phyloP scores from a whole-genome alignment of 2,888 invertebrate species.

The Muscina levida region DNA sequence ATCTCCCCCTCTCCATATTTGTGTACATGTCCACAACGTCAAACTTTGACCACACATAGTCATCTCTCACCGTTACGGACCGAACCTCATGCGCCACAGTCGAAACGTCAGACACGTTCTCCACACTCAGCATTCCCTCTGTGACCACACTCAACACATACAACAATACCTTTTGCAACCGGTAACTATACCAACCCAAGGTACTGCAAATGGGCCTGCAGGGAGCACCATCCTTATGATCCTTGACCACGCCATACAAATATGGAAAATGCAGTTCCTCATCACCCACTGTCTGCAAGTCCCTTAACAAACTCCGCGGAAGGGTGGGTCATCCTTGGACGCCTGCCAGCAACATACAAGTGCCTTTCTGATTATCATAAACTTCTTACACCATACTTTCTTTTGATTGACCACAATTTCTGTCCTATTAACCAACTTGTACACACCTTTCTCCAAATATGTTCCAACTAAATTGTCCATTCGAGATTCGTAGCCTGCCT shows the following conservation, averaged over 20 bases:
- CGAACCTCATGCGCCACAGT: neutral
- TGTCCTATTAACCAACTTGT: neutral
- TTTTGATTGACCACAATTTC: neutral
- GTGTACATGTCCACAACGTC: conserved; percentile 7
- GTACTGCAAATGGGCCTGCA: neutral
- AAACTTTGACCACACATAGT: neutral
- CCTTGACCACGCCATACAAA: no score
- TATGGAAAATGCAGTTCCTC: no score
- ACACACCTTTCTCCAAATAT: neutral
- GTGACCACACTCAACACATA: neutral
- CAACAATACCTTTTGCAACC: neutral
- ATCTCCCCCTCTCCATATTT: neutral
- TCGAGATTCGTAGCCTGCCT: neutral
- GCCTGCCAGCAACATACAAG: neutral
- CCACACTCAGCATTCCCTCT: neutral
- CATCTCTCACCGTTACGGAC: neutral
- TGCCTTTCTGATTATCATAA: neutral
- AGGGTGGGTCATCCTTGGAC: neutral
- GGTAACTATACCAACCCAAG: conserved; percentile 9
- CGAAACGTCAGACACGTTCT: neutral
- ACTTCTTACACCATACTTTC: no score
- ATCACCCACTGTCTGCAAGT: no score
- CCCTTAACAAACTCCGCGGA: no score
- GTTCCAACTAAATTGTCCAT: neutral
- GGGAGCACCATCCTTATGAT: no score